These are phyloP conservation scores for Cephus runcator DNA, from an alignment of 2,888 invertebrate species.

Conservation along the genomic window DNA sequence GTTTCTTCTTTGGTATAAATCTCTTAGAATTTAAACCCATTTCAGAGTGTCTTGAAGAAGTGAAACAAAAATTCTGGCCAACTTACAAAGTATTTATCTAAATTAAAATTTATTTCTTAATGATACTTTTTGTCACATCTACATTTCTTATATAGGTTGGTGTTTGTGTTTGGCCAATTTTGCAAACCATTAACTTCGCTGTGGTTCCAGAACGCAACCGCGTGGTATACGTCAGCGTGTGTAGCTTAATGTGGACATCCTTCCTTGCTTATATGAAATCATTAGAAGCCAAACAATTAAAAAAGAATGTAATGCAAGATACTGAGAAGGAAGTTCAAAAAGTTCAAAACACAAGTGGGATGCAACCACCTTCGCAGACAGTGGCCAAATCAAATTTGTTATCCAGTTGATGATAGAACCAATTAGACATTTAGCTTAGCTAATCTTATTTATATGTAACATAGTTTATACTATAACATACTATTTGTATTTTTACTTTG, in stretches of 20 bases:
- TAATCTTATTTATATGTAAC: slow-evolving; percentile 30
- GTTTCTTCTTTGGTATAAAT: slow-evolving; percentile 83
- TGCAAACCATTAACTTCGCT: slow-evolving; percentile 80
- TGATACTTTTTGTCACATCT: background rate
- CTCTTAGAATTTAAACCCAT: slow-evolving; percentile 77
- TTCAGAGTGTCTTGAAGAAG: slow-evolving; percentile 74
- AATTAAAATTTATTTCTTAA: background rate
- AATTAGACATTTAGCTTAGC: slow-evolving; percentile 15
- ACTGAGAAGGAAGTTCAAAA: background rate
- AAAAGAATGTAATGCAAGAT: slow-evolving; percentile 4
- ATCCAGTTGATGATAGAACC: slow-evolving; percentile 27
- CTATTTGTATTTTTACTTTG: slow-evolving; percentile 17
- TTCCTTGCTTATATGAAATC: slow-evolving; percentile 84
- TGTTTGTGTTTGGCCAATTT: slow-evolving; percentile 76
- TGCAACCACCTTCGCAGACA: background rate
- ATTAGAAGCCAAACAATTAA: slow-evolving; percentile 58
- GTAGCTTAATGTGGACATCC: slow-evolving; percentile 81
- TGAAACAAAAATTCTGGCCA: slow-evolving; percentile 77
- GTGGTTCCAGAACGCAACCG: slow-evolving; percentile 78
- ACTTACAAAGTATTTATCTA: slow-evolving; percentile 74
- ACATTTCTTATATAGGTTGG: slow-evolving; percentile 71
- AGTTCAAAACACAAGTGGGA: background rate
- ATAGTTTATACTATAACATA: slow-evolving; percentile 12
- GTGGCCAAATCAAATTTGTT: slow-evolving; percentile 15
- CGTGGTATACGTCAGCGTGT: slow-evolving; percentile 77